Base-by-base conservation (phyloP, 2,888 invertebrate genomes). In the Tinea pellionella region DNA sequence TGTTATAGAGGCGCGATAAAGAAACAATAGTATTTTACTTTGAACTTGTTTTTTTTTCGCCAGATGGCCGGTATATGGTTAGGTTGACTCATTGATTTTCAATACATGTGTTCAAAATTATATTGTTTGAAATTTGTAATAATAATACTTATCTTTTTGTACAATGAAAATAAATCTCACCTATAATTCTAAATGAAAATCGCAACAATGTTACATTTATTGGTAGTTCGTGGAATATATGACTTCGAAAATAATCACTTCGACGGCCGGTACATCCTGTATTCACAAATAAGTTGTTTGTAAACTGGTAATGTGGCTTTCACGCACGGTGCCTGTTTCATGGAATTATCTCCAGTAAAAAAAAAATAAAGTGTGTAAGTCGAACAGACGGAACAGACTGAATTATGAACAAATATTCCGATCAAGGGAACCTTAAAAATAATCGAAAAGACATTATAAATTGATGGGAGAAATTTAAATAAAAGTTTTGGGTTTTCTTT, bases 21-120 rank as follows among this genome's bases (percentile, higher is more conserved):
- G 43, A 61, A 65, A 67, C 67, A 67, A 67, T 67, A 63, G 61
- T 67, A 65, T 66, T 66, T 64, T 57, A 32, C 57, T 24, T 29
- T 24, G 19, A 55, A 15, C 55, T 15, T 29, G 30, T 6, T 57
- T 57, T 64, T n/a, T 62, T 63, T 63, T 60, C 59, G 63, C 65
- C 64, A 63, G 63, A 64, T 64, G 64, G 30, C 19, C 57, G 32
- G 8, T 15, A 32, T 55, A 55, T 19, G 24, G 41, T 41, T 41
- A 41, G 7, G 16, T 13, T 57, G 57, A 57, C 32, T 57, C 30
- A 57, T 57, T 2, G 2, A 32, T 57, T 57, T 6, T 16, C 57
- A 30, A 57, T 32, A 55, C 55, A 55, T 24, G 55, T 55, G 29
- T 55, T 55, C 47, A 18, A 47, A 47, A 12, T 47, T 9, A 47